These are phyloP conservation scores for Eueides isabella DNA, from an alignment of 1,140 invertebrate species.

Conservation along the genomic window DNA sequence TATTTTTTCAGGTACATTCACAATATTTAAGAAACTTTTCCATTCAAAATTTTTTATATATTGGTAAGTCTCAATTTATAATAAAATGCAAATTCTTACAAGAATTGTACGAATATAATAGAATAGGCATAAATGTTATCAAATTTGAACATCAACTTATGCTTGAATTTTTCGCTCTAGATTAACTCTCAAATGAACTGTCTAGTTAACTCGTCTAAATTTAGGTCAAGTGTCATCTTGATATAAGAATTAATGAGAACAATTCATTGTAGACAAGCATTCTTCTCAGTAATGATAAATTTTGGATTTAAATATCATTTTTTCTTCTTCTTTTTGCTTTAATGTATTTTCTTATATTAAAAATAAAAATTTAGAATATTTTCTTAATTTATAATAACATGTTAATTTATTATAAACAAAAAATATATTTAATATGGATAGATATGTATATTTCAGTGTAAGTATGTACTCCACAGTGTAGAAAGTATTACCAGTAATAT, in stretches of 20 bases:
- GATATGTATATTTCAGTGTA: too few species aligned
- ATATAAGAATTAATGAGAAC: constrained; percentile 13
- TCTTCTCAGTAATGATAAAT: constrained; percentile 1
- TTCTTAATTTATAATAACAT: neutral
- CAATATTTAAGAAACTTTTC: neutral
- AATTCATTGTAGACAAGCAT: constrained; percentile 12
- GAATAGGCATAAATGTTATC: neutral
- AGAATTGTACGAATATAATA: neutral
- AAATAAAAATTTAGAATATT: too few species aligned
- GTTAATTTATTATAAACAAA: too few species aligned
- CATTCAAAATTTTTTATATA: neutral
- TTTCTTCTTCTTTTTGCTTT: neutral
- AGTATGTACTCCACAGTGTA: too few species aligned
- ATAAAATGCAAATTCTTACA: neutral
- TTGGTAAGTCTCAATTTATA: neutral
- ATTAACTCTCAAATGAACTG: constrained; percentile 1
- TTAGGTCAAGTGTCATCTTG: constrained; percentile 11
- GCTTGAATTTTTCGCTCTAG: constrained; percentile 7
- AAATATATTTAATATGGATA: too few species aligned
- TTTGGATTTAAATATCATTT: neutral
- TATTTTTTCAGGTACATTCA: neutral
- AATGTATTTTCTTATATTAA: neutral
- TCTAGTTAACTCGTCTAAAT: constrained; percentile 13
- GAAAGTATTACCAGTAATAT: neutral
- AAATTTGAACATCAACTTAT: neutral